Evolutionary conservation across 2,113 vertebrate species (phyloP).

Genomic region (Brienomyrus longianalis): DNA sequence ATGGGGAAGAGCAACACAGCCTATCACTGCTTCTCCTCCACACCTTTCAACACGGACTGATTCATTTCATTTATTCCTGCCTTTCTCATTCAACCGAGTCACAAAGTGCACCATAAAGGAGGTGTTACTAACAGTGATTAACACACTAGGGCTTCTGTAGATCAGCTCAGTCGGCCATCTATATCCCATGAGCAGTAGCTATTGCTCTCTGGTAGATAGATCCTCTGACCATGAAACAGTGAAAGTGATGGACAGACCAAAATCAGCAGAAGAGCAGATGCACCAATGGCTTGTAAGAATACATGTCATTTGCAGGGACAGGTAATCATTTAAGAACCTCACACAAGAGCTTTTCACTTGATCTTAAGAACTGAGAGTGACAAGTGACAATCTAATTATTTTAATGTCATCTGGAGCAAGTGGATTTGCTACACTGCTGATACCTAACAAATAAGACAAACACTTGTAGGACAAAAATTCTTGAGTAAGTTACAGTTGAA

Average conservation of each 20-base stretch:
- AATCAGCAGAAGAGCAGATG: background rate
- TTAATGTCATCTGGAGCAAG: background rate
- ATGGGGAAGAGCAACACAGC: background rate
- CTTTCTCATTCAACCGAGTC: background rate
- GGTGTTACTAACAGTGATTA: background rate
- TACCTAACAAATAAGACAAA: background rate
- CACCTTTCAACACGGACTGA: background rate
- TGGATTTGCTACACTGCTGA: background rate
- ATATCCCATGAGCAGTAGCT: background rate
- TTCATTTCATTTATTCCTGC: background rate
- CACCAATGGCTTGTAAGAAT: background rate
- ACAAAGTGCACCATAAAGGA: background rate
- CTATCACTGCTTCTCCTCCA: background rate
- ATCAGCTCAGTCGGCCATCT: background rate
- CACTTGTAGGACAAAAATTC: background rate
- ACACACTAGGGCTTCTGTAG: background rate
- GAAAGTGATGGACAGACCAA: background rate
- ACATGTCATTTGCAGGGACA: background rate
- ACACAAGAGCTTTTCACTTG: background rate
- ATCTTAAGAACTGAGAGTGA: background rate
- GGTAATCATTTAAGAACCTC: background rate
- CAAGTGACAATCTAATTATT: background rate
- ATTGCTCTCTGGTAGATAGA: background rate
- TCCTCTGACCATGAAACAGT: background rate
- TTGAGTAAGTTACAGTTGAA: background rate